Conservation (phyloP, 1,140 invertebrate species). For the Sweltsa coloradensis region DNA sequence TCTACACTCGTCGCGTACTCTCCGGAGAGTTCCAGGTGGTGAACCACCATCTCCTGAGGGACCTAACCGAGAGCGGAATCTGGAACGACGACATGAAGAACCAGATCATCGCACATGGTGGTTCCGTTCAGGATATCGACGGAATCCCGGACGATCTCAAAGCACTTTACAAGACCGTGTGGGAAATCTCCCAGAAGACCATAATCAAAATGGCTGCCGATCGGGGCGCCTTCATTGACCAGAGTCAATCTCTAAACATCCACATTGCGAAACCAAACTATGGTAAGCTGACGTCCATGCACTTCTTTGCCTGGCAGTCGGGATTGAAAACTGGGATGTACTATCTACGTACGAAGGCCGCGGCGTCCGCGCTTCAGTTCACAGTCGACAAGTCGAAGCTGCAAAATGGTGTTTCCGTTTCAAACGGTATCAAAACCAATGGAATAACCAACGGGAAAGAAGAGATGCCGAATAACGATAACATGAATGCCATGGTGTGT, state of each 20-base stretch:
- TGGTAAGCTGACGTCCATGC: conserved; percentile 92
- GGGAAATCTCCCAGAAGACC: conserved; percentile 94
- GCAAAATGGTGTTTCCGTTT: conserved; percentile 25
- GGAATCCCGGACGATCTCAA: conserved; percentile 83
- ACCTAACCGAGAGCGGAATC: conserved; percentile 78
- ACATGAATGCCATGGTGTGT: conserved; percentile 69
- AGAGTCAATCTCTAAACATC: conserved; percentile 95
- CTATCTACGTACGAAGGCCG: conserved; percentile 92
- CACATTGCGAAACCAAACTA: conserved; percentile 91
- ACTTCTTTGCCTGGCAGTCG: conserved; percentile 95
- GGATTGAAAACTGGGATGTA: conserved; percentile 99
- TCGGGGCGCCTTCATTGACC: conserved; percentile 95
- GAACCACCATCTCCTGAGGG: conserved; percentile 90
- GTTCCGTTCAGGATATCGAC: conserved; percentile 84
- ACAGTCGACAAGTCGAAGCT: conserved; percentile 89
- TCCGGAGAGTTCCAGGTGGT: conserved; percentile 87
- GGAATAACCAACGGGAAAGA: conserved; percentile 24
- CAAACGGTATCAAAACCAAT: conserved; percentile 17
- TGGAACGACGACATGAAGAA: conserved; percentile 98
- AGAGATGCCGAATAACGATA: conserved; percentile 34
- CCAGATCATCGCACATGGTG: conserved; percentile 78
- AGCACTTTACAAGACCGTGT: conserved; percentile 92
- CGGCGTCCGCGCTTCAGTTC: conserved; percentile 93
- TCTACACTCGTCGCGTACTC: conserved; percentile 86
- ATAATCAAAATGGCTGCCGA: conserved; percentile 97